A percentile compares a stretch with the other conserved stretches of the same genome.
Conservation (phyloP, 2,888 invertebrate species). For the Augochlorella aurata region DNA sequence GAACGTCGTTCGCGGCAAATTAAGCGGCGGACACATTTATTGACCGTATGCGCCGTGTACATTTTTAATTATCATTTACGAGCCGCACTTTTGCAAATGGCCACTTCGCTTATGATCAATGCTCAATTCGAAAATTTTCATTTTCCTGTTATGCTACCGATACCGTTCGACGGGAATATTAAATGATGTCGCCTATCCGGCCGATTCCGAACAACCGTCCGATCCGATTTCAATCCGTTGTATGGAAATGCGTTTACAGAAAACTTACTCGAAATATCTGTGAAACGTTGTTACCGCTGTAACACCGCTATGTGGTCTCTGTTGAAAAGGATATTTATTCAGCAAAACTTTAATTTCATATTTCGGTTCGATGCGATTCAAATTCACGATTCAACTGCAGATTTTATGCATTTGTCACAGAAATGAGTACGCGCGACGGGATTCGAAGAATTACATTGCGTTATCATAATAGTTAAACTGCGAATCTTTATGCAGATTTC, state of each 20-base stretch:
- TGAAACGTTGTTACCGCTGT: background rate
- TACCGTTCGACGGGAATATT: background rate
- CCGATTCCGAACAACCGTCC: background rate
- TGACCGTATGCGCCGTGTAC: conserved; percentile 55
- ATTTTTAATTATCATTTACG: conserved; percentile 65
- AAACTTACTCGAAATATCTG: background rate
- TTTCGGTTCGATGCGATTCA: too few relatives aligned
- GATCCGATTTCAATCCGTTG: background rate
- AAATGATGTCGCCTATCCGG: background rate
- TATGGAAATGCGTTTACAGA: background rate
- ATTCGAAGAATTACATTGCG: too few relatives aligned
- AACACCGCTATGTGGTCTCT: background rate
- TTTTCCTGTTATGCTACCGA: background rate
- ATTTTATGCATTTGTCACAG: too few relatives aligned
- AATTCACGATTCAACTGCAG: too few relatives aligned
- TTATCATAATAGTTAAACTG: too few relatives aligned
- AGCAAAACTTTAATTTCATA: too few relatives aligned
- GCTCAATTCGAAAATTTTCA: conserved; percentile 38
- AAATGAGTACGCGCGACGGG: too few relatives aligned
- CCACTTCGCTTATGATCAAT: conserved; percentile 43
- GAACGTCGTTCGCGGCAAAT: conserved; percentile 54
- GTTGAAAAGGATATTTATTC: too few relatives aligned
- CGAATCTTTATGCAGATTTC: too few relatives aligned
- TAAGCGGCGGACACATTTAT: conserved; percentile 57
- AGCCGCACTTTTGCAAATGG: conserved; percentile 39